A percentile compares a stretch with the other conserved stretches of the same genome.
Conservation (phyloP, 2,113 vertebrate genomes). For the Zosterops borbonicus region DNA sequence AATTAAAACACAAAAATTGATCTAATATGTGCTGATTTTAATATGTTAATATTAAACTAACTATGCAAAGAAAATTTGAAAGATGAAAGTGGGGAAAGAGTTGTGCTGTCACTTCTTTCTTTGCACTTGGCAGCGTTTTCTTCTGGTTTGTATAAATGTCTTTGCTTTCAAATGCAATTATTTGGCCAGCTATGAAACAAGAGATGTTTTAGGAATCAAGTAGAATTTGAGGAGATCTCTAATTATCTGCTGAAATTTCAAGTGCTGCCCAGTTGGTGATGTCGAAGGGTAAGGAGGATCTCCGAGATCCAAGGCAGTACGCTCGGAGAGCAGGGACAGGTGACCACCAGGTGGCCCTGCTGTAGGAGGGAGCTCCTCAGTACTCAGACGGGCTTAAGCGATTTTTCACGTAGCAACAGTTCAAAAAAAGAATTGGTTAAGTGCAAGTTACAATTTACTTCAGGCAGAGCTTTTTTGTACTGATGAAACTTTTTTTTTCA, state of each 20-base stretch:
- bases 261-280: neutral
- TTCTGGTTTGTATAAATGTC: neutral
- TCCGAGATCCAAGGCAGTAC: accelerated
- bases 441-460: neutral
- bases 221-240: neutral
- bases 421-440: neutral
- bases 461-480: neutral
- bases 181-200: neutral
- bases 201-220: neutral
- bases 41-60: neutral
- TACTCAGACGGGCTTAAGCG: accelerated
- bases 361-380: accelerated
- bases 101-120: neutral
- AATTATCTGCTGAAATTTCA: neutral
- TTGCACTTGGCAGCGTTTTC: neutral
- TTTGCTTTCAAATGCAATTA: neutral
- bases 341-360: neutral
- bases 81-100: neutral
- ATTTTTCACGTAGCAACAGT: accelerated
- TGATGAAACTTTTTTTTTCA: neutral
- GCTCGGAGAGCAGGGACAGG: neutral
- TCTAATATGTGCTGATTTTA: neutral
- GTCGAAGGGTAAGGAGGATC: neutral
- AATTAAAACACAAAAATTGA: neutral
- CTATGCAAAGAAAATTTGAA: neutral